These are phyloP conservation scores for Ecdyonurus torrentis DNA, from an alignment of 2,888 invertebrate genomes.

Conservation along the genomic window DNA sequence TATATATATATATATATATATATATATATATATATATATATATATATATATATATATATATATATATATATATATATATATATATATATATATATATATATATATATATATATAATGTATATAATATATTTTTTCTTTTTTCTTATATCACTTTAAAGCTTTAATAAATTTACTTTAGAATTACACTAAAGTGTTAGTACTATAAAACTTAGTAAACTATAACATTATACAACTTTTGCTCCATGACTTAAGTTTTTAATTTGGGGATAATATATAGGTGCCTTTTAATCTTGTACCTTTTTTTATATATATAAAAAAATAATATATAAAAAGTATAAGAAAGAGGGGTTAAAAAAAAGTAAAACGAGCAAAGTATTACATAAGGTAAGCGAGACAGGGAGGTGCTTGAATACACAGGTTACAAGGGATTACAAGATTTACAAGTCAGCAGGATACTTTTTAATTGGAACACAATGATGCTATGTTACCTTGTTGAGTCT, in stretches of 20 bases:
- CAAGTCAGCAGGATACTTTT: not conserved
- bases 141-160: not conserved
- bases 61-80: no score
- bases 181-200: not conserved
- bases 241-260: not conserved
- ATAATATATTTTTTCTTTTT: not conserved
- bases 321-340: not conserved
- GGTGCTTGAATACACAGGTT: not conserved
- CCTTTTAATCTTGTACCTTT: not conserved
- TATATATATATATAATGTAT: no score
- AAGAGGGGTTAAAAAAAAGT: not conserved
- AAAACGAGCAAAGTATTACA: not conserved
- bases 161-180: not conserved
- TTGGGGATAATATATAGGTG: conserved; percentile 1
- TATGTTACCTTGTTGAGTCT: no score
- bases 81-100: no score
- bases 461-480: not conserved
- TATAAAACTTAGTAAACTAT: not conserved
- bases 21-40: no score
- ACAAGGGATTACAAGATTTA: not conserved
- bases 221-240: not conserved
- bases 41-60: no score
- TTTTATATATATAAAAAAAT: not conserved
- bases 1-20: no score
- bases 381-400: not conserved